These are phyloP conservation scores for Osmerus eperlanus DNA, from an alignment of 2,113 vertebrate genomes.

Conservation along the genomic window DNA sequence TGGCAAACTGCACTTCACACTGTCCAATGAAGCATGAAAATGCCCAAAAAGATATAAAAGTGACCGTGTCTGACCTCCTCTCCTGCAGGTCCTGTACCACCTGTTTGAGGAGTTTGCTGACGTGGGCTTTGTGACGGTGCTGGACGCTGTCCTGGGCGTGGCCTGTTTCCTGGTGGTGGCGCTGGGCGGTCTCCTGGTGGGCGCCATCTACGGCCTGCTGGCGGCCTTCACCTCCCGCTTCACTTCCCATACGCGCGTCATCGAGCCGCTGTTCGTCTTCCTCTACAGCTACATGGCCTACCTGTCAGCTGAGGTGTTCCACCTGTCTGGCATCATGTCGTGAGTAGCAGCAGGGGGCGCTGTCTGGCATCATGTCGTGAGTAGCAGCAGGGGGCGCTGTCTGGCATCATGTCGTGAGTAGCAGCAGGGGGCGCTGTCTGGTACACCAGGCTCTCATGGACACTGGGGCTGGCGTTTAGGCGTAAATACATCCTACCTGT, in stretches of 20 bases:
- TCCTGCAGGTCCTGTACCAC: slow-evolving; percentile 88
- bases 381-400: slow-evolving; percentile 71
- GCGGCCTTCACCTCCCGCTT: slow-evolving; percentile 93
- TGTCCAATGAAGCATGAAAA: too few relatives aligned
- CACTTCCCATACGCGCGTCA: slow-evolving; percentile 91
- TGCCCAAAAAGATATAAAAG: too few relatives aligned
- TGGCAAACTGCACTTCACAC: too few relatives aligned
- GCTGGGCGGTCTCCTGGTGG: slow-evolving; percentile 84
- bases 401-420: slow-evolving; percentile 97
- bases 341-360: slow-evolving; percentile 67
- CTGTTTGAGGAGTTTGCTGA: slow-evolving; percentile 88
- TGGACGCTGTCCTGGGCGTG: slow-evolving; percentile 84
- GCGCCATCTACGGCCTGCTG: slow-evolving; percentile 84
- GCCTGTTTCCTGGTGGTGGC: slow-evolving; percentile 92
- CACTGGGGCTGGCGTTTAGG: too few relatives aligned
- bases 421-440: background rate
- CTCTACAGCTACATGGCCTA: slow-evolving; percentile 99
- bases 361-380: slow-evolving; percentile 88
- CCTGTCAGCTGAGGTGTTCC: slow-evolving; percentile 92
- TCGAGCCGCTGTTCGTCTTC: slow-evolving; percentile 97
- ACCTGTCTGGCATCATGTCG: slow-evolving; percentile 98
- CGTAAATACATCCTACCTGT: background rate
- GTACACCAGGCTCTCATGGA: background rate
- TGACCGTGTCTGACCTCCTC: too few relatives aligned
- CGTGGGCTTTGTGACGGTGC: slow-evolving; percentile 71